Evolutionary conservation across 92 coral and sea anemone genomes (phyloP).

Genomic region (Bergia sp.): DNA sequence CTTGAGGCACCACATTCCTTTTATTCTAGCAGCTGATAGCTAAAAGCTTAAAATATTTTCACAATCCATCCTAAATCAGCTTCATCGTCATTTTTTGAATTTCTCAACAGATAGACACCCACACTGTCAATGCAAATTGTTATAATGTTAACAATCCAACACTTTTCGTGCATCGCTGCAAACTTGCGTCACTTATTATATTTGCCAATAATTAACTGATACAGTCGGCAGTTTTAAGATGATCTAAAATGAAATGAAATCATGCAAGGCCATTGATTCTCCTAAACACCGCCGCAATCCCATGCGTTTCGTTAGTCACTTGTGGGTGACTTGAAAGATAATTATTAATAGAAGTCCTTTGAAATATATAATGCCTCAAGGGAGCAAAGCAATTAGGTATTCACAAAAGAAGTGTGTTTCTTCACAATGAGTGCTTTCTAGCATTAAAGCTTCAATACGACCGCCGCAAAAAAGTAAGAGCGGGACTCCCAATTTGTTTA

Average conservation of each 20-base stretch:
- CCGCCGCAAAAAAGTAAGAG: conserved; percentile 32
- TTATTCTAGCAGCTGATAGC: conserved; percentile 10
- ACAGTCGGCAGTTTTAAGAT: conserved; percentile 3
- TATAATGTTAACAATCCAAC: background rate
- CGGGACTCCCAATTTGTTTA: background rate
- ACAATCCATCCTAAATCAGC: background rate
- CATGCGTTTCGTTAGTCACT: conserved; percentile 3
- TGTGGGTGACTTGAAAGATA: conserved; percentile 25
- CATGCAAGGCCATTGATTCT: conserved; percentile 24
- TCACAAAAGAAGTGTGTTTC: conserved; percentile 44
- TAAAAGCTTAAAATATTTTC: conserved; percentile 20
- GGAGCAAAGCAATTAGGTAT: conserved; percentile 28
- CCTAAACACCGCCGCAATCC: conserved; percentile 13
- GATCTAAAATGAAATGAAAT: conserved; percentile 16
- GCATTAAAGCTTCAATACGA: conserved; percentile 1
- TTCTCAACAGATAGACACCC: conserved; percentile 13
- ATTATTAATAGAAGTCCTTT: conserved; percentile 34
- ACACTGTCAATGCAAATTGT: background rate
- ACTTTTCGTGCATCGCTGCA: conserved; percentile 15
- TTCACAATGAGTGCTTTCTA: background rate
- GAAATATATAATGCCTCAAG: conserved; percentile 19
- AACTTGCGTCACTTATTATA: conserved; percentile 5
- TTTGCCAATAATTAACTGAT: background rate
- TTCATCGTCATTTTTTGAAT: background rate
- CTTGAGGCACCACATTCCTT: conserved; percentile 33